Evolutionary conservation across 2,888 invertebrate species (phyloP).

Genomic region (Patella depressa): DNA sequence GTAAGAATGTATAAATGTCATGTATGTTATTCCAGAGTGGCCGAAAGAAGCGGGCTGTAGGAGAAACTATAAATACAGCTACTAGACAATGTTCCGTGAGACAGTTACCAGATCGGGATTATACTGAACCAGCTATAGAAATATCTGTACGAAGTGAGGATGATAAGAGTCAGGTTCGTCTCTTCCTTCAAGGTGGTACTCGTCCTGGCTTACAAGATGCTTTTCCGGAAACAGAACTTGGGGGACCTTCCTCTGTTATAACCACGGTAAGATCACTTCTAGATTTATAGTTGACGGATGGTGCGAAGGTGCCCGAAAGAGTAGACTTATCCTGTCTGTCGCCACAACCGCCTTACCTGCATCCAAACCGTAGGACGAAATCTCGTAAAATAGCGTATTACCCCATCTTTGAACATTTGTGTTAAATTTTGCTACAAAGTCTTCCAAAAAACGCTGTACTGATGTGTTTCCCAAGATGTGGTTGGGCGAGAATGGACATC

Average conservation of each 20-base stretch:
- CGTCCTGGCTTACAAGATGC: constrained; percentile 38
- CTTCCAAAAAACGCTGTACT: too few species aligned
- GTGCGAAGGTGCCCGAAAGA: too few species aligned
- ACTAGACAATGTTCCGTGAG: constrained; percentile 31
- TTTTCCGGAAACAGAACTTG: constrained; percentile 26
- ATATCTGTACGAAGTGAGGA: constrained; percentile 39
- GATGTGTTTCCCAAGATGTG: too few species aligned
- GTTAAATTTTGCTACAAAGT: too few species aligned
- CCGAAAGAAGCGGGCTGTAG: neutral
- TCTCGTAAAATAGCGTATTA: too few species aligned
- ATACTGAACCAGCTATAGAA: constrained; percentile 46
- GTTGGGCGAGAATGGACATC: too few species aligned
- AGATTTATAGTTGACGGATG: too few species aligned
- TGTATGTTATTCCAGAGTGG: neutral
- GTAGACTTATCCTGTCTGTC: too few species aligned
- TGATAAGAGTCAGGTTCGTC: constrained; percentile 39
- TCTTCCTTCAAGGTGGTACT: constrained; percentile 38
- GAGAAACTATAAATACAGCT: neutral
- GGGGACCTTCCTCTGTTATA: constrained; percentile 40
- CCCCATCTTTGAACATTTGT: too few species aligned
- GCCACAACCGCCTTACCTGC: too few species aligned
- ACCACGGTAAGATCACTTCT: constrained; percentile 32
- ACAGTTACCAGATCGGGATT: constrained; percentile 42
- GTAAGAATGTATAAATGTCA: neutral
- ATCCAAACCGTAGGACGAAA: too few species aligned